Percentiles rank a stretch among this genome's conserved stretches.
These are phyloP conservation scores for Phania funesta DNA, from an alignment of 2,888 invertebrate genomes.

Conservation along the genomic window DNA sequence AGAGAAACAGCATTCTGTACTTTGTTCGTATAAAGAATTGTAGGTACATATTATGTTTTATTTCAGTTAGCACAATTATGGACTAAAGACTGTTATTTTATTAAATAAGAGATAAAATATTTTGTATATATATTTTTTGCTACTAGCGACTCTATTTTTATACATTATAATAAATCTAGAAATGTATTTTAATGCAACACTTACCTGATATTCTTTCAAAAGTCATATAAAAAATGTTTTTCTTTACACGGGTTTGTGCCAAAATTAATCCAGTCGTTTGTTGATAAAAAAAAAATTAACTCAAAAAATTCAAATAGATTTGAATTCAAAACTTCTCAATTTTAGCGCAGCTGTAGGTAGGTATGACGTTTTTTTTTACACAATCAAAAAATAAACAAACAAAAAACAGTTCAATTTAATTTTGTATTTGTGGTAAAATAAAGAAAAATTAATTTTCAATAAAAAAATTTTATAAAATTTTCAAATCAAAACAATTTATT, in stretches of 20 bases:
- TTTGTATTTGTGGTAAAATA: no score
- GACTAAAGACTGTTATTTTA: no score
- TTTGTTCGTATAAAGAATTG: no score
- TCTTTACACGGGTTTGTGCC: conserved; percentile 79
- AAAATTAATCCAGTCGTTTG: conserved; percentile 74
- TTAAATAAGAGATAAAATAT: no score
- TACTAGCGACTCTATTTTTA: no score
- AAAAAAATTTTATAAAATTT: no score
- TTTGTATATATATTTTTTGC: no score
- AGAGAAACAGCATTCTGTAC: no score
- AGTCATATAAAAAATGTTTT: conserved; percentile 92
- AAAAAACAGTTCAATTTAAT: background rate
- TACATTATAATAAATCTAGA: background rate
- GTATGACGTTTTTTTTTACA: background rate
- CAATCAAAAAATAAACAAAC: background rate
- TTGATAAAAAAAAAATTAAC: conserved; percentile 15
- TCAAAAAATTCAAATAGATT: conserved; percentile 9
- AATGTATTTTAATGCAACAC: conserved; percentile 74
- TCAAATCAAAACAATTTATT: no score
- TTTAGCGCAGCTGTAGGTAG: background rate
- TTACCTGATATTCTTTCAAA: conserved; percentile 96
- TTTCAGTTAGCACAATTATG: no score
- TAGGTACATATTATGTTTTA: no score
- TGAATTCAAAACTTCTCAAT: background rate
- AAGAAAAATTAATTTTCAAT: no score